phyloP scores from a whole-genome alignment of 2,888 invertebrate species.

The Aphodius sticticus region DNA sequence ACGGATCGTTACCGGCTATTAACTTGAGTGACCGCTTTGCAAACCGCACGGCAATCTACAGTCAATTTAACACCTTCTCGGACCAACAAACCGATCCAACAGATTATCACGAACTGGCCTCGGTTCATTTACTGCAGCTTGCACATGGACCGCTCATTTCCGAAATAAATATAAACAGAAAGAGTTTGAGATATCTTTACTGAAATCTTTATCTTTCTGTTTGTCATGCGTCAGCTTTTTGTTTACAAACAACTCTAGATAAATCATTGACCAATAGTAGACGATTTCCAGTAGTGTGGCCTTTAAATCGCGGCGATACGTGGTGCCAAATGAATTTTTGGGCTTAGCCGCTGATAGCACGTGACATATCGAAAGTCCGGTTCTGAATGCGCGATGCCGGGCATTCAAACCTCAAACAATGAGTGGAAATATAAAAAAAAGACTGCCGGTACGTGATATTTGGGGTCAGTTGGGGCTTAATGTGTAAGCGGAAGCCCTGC shows the following conservation, averaged over 20 bases:
- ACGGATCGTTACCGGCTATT: neutral
- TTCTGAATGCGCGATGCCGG: neutral
- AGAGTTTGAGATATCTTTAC: too few relatives aligned
- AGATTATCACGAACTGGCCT: neutral
- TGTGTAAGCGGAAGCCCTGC: neutral
- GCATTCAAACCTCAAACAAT: neutral
- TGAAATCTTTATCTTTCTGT: too few relatives aligned
- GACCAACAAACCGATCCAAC: neutral
- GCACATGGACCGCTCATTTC: neutral
- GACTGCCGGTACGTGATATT: neutral
- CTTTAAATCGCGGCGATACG: neutral
- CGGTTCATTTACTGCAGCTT: neutral
- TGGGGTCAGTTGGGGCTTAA: slow-evolving; percentile 4
- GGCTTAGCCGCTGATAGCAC: neutral
- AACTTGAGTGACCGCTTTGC: slow-evolving; percentile 4
- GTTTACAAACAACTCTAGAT: too few relatives aligned
- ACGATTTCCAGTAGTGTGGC: neutral
- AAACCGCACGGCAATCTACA: slow-evolving; percentile 4
- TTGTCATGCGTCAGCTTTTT: too few relatives aligned
- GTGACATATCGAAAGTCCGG: neutral
- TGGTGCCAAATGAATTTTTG: neutral
- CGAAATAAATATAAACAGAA: too few relatives aligned
- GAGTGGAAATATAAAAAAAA: neutral
- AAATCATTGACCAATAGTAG: neutral
- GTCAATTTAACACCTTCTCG: neutral